Percentiles rank a stretch among this genome's conserved stretches.
phyloP scores from a whole-genome alignment of 2,888 invertebrate genomes.

The Caradrina kadenii region DNA sequence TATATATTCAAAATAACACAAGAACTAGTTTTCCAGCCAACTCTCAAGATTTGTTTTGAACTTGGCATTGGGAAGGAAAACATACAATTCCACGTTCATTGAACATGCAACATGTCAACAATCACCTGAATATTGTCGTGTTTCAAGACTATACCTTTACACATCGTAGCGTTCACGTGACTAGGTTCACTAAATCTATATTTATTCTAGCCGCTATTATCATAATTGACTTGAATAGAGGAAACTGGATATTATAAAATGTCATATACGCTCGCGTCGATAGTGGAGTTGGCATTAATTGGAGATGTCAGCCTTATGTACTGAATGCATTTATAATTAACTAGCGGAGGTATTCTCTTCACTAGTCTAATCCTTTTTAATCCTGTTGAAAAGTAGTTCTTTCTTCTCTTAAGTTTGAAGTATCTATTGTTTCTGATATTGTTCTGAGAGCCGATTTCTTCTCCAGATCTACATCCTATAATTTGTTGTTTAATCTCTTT shows the following conservation, averaged over 20 bases:
- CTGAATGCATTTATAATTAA: slow-evolving; percentile 8
- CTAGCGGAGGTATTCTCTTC: neutral
- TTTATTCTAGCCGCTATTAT: slow-evolving; percentile 73
- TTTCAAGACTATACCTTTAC: slow-evolving; percentile 25
- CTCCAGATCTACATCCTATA: neutral
- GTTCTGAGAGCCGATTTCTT: slow-evolving; percentile 1
- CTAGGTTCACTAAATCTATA: slow-evolving; percentile 67
- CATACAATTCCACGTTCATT: slow-evolving; percentile 15
- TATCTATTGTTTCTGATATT: neutral
- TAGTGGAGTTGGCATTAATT: slow-evolving; percentile 19
- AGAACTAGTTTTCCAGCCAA: slow-evolving; percentile 1
- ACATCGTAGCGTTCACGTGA: slow-evolving; percentile 68
- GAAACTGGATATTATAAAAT: slow-evolving; percentile 71
- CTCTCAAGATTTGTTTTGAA: slow-evolving; percentile 11
- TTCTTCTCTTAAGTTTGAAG: neutral
- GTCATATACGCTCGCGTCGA: slow-evolving; percentile 43
- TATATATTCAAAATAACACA: too few species aligned
- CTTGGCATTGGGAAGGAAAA: slow-evolving; percentile 2
- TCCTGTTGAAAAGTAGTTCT: neutral
- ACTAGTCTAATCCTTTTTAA: slow-evolving; percentile 3
- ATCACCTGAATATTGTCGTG: slow-evolving; percentile 19
- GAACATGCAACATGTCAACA: slow-evolving; percentile 39
- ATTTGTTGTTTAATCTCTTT: slow-evolving; percentile 13
- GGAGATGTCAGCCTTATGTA: slow-evolving; percentile 4
- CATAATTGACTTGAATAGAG: slow-evolving; percentile 78